phyloP scores from a whole-genome alignment of 2,888 invertebrate genomes.

The Habroteleia sp. region DNA sequence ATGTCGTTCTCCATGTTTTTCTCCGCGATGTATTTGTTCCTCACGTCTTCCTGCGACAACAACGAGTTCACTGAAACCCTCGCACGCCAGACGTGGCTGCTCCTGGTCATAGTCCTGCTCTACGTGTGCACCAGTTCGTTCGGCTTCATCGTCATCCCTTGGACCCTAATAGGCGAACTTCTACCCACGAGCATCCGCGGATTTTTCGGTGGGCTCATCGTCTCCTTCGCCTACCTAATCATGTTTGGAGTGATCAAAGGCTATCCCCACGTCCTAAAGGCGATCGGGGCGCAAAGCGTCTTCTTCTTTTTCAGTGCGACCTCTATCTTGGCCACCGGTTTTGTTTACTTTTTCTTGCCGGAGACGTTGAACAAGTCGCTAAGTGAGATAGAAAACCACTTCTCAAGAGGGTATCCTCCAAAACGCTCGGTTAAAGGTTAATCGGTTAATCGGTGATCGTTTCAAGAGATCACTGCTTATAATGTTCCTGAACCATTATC shows the following conservation, averaged over 20 bases:
- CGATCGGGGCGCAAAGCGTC: constrained; percentile 79
- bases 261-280: constrained; percentile 81
- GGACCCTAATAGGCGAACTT: constrained; percentile 83
- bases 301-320: constrained; percentile 82
- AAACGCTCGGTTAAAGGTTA: no score
- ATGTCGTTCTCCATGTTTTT: constrained; percentile 82
- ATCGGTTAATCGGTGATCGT: no score
- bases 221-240: constrained; percentile 82
- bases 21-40: constrained; percentile 73
- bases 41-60: constrained; percentile 67
- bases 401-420: no score
- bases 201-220: constrained; percentile 82
- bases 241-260: constrained; percentile 83
- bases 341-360: constrained; percentile 82
- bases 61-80: constrained; percentile 69
- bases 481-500: no score
- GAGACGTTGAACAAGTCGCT: constrained; percentile 84
- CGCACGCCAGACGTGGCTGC: constrained; percentile 76
- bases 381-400: constrained; percentile 82
- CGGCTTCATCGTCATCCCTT: constrained; percentile 83
- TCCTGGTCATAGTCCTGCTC: constrained; percentile 81
- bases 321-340: constrained; percentile 80
- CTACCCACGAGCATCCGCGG: constrained; percentile 83
- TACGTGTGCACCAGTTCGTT: constrained; percentile 83
- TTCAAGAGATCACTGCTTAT: no score